These are phyloP conservation scores for Hydrozoanthus tunicans DNA, from an alignment of 64 coral and sea anemone genomes.

Conservation along the genomic window DNA sequence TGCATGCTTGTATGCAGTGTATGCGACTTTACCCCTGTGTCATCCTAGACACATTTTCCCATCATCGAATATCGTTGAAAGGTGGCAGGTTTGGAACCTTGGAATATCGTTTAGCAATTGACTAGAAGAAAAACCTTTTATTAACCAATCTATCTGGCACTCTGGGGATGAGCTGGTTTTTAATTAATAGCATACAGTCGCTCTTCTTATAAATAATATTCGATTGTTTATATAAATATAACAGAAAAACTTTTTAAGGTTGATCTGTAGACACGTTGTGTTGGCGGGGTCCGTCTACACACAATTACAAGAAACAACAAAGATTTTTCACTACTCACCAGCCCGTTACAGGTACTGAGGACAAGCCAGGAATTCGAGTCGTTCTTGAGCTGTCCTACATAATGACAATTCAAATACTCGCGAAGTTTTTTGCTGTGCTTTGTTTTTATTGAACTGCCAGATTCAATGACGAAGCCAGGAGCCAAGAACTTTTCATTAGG, in stretches of 20 bases:
- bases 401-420: constrained; percentile 55
- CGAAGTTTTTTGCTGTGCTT: constrained; percentile 23
- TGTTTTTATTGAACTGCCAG: constrained; percentile 34
- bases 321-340: constrained; percentile 32
- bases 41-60: neutral
- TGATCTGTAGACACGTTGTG: constrained; percentile 20
- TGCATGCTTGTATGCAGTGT: neutral
- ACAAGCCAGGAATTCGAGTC: constrained; percentile 32
- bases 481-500: constrained; percentile 26
- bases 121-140: constrained; percentile 32
- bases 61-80: constrained; percentile 33
- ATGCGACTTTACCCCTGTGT: neutral
- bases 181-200: neutral
- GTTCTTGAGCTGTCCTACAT: constrained; percentile 48
- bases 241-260: constrained; percentile 20
- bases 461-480: constrained; percentile 44
- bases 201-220: neutral
- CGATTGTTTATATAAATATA: constrained; percentile 42
- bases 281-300: constrained; percentile 12
- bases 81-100: neutral
- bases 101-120: neutral
- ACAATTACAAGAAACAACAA: constrained; percentile 46
- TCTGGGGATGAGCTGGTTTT: neutral
- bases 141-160: constrained; percentile 35
- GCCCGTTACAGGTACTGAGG: constrained; percentile 35